Evolutionary conservation across 2,888 invertebrate genomes (phyloP), one percentile per base, ranked within the genome.

Genomic region (Drosophila dives): DNA sequence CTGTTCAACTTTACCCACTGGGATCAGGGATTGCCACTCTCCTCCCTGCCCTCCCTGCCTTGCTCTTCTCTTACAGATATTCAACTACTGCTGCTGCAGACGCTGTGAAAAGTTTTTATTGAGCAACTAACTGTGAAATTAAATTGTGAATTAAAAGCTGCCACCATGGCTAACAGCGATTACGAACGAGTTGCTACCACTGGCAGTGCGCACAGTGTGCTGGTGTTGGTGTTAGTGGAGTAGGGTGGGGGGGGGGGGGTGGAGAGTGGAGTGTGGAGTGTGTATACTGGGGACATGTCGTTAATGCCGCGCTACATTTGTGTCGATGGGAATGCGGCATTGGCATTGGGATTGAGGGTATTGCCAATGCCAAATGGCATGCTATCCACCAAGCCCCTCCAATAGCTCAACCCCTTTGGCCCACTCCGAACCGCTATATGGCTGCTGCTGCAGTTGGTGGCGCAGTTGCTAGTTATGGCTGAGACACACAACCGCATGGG

Each of bases 101-200:
- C 33, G 73, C 77, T 77, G 79, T 75, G 77, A 78, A 80, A 81
- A 80, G 76, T 82, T 83, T 85, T 86, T 81, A 77, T 84, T 72
- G 85, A 77, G 75, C 87, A 87, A 79, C 87, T 86, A 79, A 82
- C 83, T 86, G 84, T 85, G 84, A 86, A 89, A 86, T 86, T 86
- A 89, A 86, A 86, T 86, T 89, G 83, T 86, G 76, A 89, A 85
- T 81, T 89, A 83, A 87, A 86, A 83, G 83, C 83, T 81, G 81
- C 79, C 79, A 79, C 74, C 81, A 75, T 81, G 73, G 80, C 79
- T 69, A 80, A 70, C 73, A 80, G 79, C 79, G 79, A 80, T 80
- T 80, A 80, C 80, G 65, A 78, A 61, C 58, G 38, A 51, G 56
- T 20, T 42, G 42, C 32, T 58, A 59, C 54, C 34, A 40, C n/a